Evolutionary conservation across 2,888 invertebrate species (phyloP).

Genomic region (Colletes collaris): DNA sequence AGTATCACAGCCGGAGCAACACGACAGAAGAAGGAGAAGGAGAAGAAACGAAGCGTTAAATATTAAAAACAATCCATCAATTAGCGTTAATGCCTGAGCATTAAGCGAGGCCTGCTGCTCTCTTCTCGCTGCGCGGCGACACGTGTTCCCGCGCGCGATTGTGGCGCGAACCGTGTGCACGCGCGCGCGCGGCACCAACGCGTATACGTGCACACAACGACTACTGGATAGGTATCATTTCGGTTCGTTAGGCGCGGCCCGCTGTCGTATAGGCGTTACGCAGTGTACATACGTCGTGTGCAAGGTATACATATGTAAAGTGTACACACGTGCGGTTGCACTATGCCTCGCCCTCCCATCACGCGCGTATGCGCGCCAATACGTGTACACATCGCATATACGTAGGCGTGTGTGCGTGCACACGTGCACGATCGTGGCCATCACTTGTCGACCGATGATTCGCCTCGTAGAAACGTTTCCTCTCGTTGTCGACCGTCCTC

Average conservation of each 20-base stretch:
- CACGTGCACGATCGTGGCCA: slow-evolving; percentile 25
- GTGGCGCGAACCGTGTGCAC: slow-evolving; percentile 25
- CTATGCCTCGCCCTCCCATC: slow-evolving; percentile 33
- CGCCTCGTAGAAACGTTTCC: slow-evolving; percentile 51
- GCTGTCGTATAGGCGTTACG: slow-evolving; percentile 70
- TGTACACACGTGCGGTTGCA: slow-evolving; percentile 59
- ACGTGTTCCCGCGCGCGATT: slow-evolving; percentile 56
- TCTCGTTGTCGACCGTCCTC: slow-evolving; percentile 9
- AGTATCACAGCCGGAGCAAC: slow-evolving; percentile 12
- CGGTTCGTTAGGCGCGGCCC: slow-evolving; percentile 76
- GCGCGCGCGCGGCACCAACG: not conserved
- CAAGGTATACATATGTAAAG: slow-evolving; percentile 64
- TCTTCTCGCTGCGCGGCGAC: slow-evolving; percentile 52
- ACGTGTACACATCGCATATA: not conserved
- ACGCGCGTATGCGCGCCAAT: not conserved
- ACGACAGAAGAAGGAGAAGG: slow-evolving; percentile 10
- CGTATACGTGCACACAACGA: slow-evolving; percentile 43
- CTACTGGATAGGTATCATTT: slow-evolving; percentile 77
- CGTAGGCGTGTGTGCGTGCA: not conserved
- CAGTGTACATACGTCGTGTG: slow-evolving; percentile 65
- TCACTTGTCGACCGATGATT: slow-evolving; percentile 49
- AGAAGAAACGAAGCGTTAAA: slow-evolving; percentile 71
- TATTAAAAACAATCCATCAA: slow-evolving; percentile 79
- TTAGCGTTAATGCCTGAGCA: slow-evolving; percentile 75
- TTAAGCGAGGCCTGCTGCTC: slow-evolving; percentile 63